Percentiles rank a stretch among this genome's conserved stretches.
Evolutionary conservation across 1,140 invertebrate genomes (phyloP).

Genomic region (Grapholita molesta): DNA sequence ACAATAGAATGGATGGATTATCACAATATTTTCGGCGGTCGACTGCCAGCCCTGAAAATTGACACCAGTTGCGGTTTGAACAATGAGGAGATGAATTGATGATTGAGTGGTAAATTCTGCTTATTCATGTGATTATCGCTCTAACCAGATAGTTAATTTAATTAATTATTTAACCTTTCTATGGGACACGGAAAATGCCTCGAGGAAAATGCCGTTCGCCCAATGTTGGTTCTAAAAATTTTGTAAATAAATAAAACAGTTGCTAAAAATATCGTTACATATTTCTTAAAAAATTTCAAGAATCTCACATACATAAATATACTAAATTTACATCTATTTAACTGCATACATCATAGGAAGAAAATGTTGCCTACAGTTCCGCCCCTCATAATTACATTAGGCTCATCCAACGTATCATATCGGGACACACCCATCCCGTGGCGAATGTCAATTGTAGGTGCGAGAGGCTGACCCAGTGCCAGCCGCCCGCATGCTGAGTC

Average conservation of each 20-base stretch:
- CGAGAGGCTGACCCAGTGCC: constrained; percentile 50
- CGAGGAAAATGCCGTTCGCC: no score
- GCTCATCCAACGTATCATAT: background rate
- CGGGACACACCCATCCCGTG: background rate
- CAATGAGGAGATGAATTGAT: constrained; percentile 26
- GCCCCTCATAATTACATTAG: background rate
- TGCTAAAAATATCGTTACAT: no score
- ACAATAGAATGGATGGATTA: constrained; percentile 64
- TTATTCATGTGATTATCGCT: constrained; percentile 32
- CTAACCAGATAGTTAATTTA: background rate
- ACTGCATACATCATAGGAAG: background rate
- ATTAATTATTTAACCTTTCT: no score
- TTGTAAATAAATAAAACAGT: no score
- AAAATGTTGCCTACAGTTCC: background rate
- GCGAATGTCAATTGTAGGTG: background rate
- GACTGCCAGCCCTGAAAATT: constrained; percentile 53
- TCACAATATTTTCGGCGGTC: constrained; percentile 71
- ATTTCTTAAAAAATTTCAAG: no score
- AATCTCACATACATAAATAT: no score
- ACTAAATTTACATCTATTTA: no score
- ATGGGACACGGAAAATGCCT: no score
- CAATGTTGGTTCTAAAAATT: no score
- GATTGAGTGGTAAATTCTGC: constrained; percentile 18
- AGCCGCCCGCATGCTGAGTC: constrained; percentile 61
- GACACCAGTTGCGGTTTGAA: constrained; percentile 39